Conservation (phyloP, 2,797 vertebrate species). For the Gallinago solitaria region DNA sequence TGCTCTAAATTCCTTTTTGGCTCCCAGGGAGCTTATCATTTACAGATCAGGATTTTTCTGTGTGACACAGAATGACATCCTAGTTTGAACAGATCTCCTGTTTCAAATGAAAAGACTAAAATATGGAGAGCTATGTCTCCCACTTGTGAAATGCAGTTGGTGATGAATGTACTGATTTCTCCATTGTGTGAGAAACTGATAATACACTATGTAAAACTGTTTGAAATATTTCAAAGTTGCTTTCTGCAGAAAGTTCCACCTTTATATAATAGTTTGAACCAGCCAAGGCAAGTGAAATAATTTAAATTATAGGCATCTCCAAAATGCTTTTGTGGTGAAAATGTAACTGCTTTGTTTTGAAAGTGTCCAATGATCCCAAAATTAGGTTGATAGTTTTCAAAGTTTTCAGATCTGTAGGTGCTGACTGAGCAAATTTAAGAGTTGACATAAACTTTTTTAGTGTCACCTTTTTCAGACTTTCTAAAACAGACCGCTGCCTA, state of each 20-base stretch:
- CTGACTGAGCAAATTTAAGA: not conserved
- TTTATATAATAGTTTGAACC: not conserved
- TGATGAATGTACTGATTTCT: not conserved
- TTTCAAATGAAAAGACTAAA: slow-evolving; percentile 8
- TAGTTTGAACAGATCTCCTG: not conserved
- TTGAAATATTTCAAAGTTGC: not conserved
- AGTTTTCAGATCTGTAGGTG: not conserved
- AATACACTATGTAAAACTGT: not conserved
- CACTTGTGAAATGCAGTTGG: not conserved
- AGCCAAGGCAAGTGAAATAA: not conserved
- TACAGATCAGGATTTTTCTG: not conserved
- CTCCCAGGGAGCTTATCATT: not conserved
- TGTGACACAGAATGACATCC: not conserved
- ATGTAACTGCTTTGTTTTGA: not conserved
- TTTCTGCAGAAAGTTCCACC: not conserved
- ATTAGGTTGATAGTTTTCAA: not conserved
- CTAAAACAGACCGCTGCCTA: not conserved
- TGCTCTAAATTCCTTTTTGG: not conserved
- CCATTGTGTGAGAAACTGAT: not conserved
- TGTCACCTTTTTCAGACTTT: not conserved
- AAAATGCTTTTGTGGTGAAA: not conserved
- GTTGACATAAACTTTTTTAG: not conserved
- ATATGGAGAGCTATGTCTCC: not conserved
- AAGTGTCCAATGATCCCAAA: not conserved
- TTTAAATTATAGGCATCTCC: not conserved